These are phyloP conservation scores for Campodea augens DNA, from an alignment of 1,140 invertebrate genomes.

Conservation along the genomic window DNA sequence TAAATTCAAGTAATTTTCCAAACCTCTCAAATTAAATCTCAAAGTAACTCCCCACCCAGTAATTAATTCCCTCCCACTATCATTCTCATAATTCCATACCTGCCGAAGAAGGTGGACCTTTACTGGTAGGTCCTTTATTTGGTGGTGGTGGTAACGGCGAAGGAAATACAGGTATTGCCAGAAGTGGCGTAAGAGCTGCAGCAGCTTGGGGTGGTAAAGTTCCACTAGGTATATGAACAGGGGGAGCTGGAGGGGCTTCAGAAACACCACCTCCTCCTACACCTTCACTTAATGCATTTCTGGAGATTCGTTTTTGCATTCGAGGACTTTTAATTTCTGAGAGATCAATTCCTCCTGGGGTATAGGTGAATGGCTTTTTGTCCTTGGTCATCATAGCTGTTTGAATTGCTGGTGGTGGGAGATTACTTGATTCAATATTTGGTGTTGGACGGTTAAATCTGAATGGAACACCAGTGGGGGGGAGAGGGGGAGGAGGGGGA, in stretches of 20 bases:
- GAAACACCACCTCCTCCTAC: constrained; percentile 26
- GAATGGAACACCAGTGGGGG: constrained; percentile 26
- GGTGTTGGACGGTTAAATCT: constrained; percentile 30
- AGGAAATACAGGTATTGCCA: constrained; percentile 48
- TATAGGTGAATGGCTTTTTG: constrained; percentile 89
- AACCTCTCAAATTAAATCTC: too few species aligned
- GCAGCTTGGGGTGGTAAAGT: constrained; percentile 28
- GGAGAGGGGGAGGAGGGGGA: constrained; percentile 31
- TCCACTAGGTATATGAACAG: constrained; percentile 18
- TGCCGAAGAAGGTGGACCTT: too few species aligned
- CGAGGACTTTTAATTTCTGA: constrained; percentile 73
- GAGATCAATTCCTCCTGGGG: constrained; percentile 73
- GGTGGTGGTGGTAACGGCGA: constrained; percentile 30
- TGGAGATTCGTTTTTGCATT: constrained; percentile 59
- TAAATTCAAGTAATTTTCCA: too few species aligned
- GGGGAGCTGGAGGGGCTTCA: constrained; percentile 15
- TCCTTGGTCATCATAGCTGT: constrained; percentile 89
- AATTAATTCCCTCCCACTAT: too few species aligned
- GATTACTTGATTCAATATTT: constrained; percentile 9
- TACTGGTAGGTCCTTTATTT: too few species aligned
- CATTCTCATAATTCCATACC: too few species aligned
- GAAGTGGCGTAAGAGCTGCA: constrained; percentile 37
- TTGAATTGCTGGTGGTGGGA: constrained; percentile 70
- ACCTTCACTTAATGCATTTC: constrained; percentile 33
- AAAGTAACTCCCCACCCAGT: too few species aligned